Conservation (phyloP, 2,888 invertebrate genomes). For the Apamea crenata region DNA sequence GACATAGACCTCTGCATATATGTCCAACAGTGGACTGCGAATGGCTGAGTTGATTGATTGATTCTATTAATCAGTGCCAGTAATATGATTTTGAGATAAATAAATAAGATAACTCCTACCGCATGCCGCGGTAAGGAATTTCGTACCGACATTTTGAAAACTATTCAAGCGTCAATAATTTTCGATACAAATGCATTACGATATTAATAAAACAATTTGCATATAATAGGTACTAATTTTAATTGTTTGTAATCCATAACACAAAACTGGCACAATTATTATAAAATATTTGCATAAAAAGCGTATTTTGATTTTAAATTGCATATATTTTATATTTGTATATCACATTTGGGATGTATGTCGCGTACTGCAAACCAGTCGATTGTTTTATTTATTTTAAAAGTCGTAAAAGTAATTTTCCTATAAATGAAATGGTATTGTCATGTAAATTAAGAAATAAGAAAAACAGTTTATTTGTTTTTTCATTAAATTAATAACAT, state of each 20-base stretch:
- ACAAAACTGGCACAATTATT: slow-evolving; percentile 25
- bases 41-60: no score
- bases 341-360: not conserved
- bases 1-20: no score
- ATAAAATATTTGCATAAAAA: slow-evolving; percentile 26
- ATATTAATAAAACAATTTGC: slow-evolving; percentile 22
- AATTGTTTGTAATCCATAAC: slow-evolving; percentile 10
- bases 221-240: slow-evolving; percentile 2
- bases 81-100: no score
- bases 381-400: slow-evolving; percentile 5
- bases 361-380: not conserved
- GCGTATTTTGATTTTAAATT: slow-evolving; percentile 35
- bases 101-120: no score
- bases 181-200: slow-evolving; percentile 21
- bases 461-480: slow-evolving; percentile 11
- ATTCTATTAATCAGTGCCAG: no score
- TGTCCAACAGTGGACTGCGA: no score
- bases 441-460: slow-evolving; percentile 19
- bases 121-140: not conserved
- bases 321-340: not conserved
- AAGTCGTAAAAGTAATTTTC: not conserved
- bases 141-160: not conserved
- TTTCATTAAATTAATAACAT: not conserved
- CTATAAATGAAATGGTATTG: slow-evolving; percentile 1
- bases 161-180: slow-evolving; percentile 33